These are phyloP conservation scores for Bergia puertoricense DNA, from an alignment of 92 coral and sea anemone genomes.

Conservation along the genomic window DNA sequence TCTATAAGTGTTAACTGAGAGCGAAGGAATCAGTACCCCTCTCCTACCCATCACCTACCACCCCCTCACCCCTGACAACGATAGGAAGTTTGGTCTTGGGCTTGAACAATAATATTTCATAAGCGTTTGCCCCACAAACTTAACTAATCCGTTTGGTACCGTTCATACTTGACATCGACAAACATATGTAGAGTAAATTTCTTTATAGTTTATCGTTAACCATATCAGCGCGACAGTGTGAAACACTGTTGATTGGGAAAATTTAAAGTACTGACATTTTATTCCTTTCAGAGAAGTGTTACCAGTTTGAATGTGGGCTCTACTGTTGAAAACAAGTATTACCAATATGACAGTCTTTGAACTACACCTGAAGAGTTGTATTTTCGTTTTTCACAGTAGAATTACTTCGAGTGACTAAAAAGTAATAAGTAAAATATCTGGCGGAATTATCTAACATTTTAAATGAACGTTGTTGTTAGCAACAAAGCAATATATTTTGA, in stretches of 20 bases:
- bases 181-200: background rate
- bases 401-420: background rate
- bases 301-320: too few relatives aligned
- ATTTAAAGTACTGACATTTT: background rate
- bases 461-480: too few relatives aligned
- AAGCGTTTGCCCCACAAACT: background rate
- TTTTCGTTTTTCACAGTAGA: background rate
- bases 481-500: background rate
- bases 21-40: too few relatives aligned
- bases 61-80: too few relatives aligned
- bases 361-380: too few relatives aligned
- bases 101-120: background rate
- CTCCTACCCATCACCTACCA: too few relatives aligned
- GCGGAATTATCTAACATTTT: background rate
- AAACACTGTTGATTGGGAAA: background rate
- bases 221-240: background rate
- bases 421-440: background rate
- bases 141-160: too few relatives aligned
- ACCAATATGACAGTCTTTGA: too few relatives aligned
- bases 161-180: too few relatives aligned
- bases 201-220: background rate
- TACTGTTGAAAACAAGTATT: too few relatives aligned
- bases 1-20: too few relatives aligned
- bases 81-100: too few relatives aligned
- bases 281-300: background rate